phyloP scores from a whole-genome alignment of 23 tunicate species.

The Oikopleura vanhoeffeni region DNA sequence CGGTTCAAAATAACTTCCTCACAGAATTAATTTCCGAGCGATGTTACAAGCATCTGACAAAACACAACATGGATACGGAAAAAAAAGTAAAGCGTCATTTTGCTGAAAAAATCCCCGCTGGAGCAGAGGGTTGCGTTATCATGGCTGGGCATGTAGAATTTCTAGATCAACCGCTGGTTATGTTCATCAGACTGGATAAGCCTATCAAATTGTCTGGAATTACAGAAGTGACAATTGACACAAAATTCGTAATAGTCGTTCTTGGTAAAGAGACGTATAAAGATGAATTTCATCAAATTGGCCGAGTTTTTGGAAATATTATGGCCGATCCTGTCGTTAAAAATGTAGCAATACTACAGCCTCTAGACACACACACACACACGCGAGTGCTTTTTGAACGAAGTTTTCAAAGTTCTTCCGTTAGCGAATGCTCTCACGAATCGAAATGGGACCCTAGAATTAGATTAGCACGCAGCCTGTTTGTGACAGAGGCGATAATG shows the following conservation, averaged over 20 bases:
- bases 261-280: background rate
- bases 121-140: constrained; percentile 85
- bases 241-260: background rate
- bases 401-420: no score
- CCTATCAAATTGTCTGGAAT: constrained; percentile 31
- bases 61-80: background rate
- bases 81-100: background rate
- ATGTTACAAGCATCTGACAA: background rate
- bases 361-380: background rate
- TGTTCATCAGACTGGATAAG: constrained; percentile 52
- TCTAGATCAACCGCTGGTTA: constrained; percentile 52
- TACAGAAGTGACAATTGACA: background rate
- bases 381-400: no score
- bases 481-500: background rate
- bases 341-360: background rate
- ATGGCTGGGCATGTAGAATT: constrained; percentile 58
- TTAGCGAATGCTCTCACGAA: no score
- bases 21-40: background rate
- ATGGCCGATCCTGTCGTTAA: background rate
- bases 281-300: background rate
- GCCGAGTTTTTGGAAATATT: background rate
- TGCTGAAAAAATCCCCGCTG: constrained; percentile 51
- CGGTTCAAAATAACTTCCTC: background rate
- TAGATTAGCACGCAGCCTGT: background rate
- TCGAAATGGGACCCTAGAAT: background rate